These are phyloP conservation scores for Ferdinandea cuprea DNA, from an alignment of 2,888 invertebrate genomes.

Conservation along the genomic window DNA sequence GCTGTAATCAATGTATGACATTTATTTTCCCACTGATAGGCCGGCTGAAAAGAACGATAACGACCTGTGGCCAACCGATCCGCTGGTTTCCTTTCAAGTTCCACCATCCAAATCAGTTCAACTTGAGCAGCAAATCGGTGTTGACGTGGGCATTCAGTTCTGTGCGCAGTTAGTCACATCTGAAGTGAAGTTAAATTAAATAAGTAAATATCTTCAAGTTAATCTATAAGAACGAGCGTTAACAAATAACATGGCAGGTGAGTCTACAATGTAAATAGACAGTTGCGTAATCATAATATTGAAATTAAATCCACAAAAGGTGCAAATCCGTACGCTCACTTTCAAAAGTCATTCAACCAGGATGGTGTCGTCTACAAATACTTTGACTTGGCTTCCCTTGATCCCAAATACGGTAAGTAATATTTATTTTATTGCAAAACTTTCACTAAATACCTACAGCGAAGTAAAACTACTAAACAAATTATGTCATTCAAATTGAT, in stretches of 20 bases:
- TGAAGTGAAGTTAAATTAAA: slow-evolving; percentile 14
- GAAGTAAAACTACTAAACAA: slow-evolving; percentile 14
- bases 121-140: slow-evolving; percentile 47
- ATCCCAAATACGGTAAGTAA: slow-evolving; percentile 91
- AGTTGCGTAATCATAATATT: slow-evolving; percentile 56
- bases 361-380: slow-evolving; percentile 86
- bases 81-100: slow-evolving; percentile 37
- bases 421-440: not conserved
- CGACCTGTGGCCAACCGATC: not conserved
- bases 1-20: not conserved
- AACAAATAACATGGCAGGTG: slow-evolving; percentile 66
- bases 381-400: slow-evolving; percentile 90
- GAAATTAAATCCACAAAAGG: slow-evolving; percentile 72
- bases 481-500: slow-evolving; percentile 26
- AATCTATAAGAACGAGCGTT: slow-evolving; percentile 10
- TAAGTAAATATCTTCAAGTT: slow-evolving; percentile 13
- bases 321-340: slow-evolving; percentile 80
- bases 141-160: slow-evolving; percentile 48
- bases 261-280: slow-evolving; percentile 19
- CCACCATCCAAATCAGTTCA: slow-evolving; percentile 52
- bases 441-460: slow-evolving; percentile 24
- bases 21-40: slow-evolving; percentile 7
- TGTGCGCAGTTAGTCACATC: not conserved
- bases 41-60: not conserved
- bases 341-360: slow-evolving; percentile 80